phyloP scores from a whole-genome alignment of 2,113 vertebrate genomes.

The Morone chrysops region DNA sequence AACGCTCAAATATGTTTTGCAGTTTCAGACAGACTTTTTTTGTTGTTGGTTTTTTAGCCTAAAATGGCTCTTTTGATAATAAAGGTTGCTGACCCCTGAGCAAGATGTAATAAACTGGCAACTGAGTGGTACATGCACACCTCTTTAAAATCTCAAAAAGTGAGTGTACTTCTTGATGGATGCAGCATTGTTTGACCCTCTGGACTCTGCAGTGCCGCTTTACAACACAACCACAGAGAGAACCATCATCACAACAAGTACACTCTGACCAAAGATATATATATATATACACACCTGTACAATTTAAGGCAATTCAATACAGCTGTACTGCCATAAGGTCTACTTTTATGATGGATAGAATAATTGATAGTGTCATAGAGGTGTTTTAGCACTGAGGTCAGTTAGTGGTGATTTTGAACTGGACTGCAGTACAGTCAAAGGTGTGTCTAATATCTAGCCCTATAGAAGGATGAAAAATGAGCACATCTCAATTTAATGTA shows the following conservation, averaged over 20 bases:
- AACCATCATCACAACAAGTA: constrained; percentile 41
- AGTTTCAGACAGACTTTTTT: too few species aligned
- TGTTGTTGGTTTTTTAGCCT: too few species aligned
- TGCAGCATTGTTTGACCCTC: background rate
- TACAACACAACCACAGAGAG: background rate
- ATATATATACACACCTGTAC: background rate
- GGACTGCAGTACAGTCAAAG: background rate
- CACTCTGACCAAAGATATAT: background rate
- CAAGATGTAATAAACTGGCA: background rate
- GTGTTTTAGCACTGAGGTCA: background rate
- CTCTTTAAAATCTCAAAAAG: background rate
- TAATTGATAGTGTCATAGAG: background rate
- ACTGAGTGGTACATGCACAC: background rate
- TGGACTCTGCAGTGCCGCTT: background rate
- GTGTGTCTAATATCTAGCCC: background rate
- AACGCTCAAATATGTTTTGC: too few species aligned
- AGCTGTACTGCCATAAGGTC: background rate
- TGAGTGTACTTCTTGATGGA: background rate
- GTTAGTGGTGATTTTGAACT: background rate
- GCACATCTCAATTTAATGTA: background rate
- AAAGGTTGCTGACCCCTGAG: too few species aligned
- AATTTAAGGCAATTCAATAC: background rate
- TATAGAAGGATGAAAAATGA: background rate
- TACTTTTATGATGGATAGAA: background rate
- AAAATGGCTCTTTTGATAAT: too few species aligned